Evolutionary conservation across 1,140 invertebrate species (phyloP).

Genomic region (Palaemon carinicauda): DNA sequence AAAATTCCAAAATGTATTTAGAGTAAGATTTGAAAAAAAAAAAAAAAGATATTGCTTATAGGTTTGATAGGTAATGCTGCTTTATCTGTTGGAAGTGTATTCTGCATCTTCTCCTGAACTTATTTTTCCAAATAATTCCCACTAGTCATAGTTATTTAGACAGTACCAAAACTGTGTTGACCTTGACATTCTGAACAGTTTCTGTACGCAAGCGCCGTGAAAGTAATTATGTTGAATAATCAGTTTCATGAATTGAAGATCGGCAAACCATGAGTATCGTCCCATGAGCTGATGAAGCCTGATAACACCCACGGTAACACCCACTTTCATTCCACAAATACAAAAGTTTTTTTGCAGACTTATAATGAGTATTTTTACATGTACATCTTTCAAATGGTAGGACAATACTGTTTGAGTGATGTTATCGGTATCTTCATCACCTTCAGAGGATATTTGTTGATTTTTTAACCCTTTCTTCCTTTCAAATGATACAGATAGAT

Average conservation of each 20-base stretch:
- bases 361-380: conserved; percentile 20
- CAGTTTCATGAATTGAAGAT: conserved; percentile 3
- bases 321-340: neutral
- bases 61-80: neutral
- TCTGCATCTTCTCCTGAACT: neutral
- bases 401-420: neutral
- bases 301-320: neutral
- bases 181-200: neutral
- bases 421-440: neutral
- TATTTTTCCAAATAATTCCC: conserved; percentile 17
- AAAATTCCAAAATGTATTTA: no score
- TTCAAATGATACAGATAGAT: neutral
- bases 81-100: neutral
- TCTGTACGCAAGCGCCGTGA: conserved; percentile 28
- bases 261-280: conserved; percentile 18
- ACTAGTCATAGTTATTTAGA: conserved; percentile 10
- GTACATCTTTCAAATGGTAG: conserved; percentile 22
- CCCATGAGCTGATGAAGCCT: conserved; percentile 13
- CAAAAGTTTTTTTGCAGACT: conserved; percentile 29
- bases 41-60: neutral
- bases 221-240: neutral
- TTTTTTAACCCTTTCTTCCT: neutral
- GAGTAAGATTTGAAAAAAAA: no score
- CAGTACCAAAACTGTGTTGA: conserved; percentile 24
- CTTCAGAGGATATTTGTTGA: neutral